Conservation (phyloP, 2,113 vertebrate genomes). For the Nannobrachium achirus region DNA sequence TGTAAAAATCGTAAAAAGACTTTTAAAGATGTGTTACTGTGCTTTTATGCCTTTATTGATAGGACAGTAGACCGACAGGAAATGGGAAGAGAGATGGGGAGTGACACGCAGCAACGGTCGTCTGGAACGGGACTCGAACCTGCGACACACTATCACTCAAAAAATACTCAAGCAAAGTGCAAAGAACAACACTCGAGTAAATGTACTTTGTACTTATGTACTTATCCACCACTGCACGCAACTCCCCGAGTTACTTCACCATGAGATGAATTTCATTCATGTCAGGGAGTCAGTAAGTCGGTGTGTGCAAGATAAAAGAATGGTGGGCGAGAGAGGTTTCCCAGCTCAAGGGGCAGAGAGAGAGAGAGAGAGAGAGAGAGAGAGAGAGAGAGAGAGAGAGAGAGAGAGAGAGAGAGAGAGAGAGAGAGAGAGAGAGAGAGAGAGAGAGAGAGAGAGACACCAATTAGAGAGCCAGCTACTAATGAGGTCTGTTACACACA, state of each 20-base stretch:
- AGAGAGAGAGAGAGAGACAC: background rate
- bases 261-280: background rate
- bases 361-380: background rate
- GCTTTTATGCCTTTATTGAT: no score
- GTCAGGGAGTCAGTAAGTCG: background rate
- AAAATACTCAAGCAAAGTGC: no score
- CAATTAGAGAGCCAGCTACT: background rate
- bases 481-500: background rate
- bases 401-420: background rate
- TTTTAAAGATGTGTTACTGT: no score
- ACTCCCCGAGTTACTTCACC: background rate
- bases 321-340: background rate
- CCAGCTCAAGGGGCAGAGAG: background rate
- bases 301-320: background rate
- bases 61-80: no score
- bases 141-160: no score
- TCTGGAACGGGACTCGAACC: no score
- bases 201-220: background rate
- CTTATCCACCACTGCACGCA: background rate
- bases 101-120: no score
- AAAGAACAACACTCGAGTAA: background rate
- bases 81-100: no score
- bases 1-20: no score
- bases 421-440: background rate
- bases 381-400: background rate